Evolutionary conservation across 1,140 invertebrate genomes (phyloP).

Genomic region (Ooceraea biroi): DNA sequence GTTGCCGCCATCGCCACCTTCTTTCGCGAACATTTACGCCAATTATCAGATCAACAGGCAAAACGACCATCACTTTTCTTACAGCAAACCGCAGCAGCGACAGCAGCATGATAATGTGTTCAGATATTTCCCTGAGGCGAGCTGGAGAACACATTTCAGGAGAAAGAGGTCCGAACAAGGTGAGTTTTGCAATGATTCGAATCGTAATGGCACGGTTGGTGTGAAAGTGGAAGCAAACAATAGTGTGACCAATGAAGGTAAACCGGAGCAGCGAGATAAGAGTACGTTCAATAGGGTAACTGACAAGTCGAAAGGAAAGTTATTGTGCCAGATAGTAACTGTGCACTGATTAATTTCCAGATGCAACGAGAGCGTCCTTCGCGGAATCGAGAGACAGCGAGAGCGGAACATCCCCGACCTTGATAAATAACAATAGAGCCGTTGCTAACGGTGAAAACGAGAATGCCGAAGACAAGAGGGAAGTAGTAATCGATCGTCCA

Average conservation of each 20-base stretch:
- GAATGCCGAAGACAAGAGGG: neutral
- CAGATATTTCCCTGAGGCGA: conserved; percentile 1
- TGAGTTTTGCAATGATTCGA: conserved; percentile 13
- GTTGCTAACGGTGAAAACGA: neutral
- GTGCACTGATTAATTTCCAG: conserved; percentile 5
- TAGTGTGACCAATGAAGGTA: conserved; percentile 55
- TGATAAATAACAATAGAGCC: neutral
- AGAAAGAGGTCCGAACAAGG: conserved; percentile 55
- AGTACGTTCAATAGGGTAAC: conserved; percentile 7
- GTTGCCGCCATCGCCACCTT: neutral
- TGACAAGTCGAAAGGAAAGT: conserved; percentile 27
- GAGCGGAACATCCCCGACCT: conserved; percentile 13
- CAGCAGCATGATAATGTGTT: conserved; percentile 1
- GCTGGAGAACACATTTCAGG: conserved; percentile 24
- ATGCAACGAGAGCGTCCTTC: neutral
- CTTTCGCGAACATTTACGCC: neutral
- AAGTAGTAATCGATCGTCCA: neutral
- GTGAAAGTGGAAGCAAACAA: conserved; percentile 58
- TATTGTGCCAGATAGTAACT: neutral
- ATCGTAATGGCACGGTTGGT: neutral
- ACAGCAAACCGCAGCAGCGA: neutral
- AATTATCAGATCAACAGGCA: conserved; percentile 12
- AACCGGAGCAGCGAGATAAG: conserved; percentile 37
- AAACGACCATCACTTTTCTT: neutral
- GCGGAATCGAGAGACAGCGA: neutral